Conservation (phyloP, 1,140 invertebrate genomes). For the Bombus fervidus region DNA sequence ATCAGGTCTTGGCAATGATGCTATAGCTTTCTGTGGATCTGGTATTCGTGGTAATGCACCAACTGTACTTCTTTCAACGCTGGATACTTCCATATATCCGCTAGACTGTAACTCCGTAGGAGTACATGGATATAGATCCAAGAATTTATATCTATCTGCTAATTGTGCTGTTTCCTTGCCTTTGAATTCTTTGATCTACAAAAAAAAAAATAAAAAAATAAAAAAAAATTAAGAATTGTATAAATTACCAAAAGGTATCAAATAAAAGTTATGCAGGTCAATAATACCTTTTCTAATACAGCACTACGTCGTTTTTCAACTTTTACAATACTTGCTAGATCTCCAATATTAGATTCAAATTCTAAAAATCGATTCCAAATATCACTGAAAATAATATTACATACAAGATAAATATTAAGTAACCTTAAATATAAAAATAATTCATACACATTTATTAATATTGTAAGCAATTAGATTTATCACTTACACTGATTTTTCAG, state of each 20-base stretch:
- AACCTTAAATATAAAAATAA: conserved; percentile 10
- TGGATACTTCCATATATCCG: conserved; percentile 89
- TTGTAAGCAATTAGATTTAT: background rate
- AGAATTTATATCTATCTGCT: conserved; percentile 97
- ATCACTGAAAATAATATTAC: conserved; percentile 86
- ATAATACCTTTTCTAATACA: conserved; percentile 91
- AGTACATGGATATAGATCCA: conserved; percentile 96
- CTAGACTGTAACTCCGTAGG: conserved; percentile 93
- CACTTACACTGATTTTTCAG: conserved; percentile 95
- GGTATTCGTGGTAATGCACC: conserved; percentile 74
- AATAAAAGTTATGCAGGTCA: background rate
- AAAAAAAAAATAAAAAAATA: conserved; percentile 48
- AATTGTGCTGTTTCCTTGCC: conserved; percentile 97
- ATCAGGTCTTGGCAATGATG: conserved; percentile 91
- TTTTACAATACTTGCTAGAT: conserved; percentile 98
- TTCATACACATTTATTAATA: background rate
- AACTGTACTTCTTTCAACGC: conserved; percentile 71
- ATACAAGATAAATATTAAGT: background rate
- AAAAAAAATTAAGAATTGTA: conserved; percentile 60
- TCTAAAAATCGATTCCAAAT: conserved; percentile 99
- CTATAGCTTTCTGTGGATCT: conserved; percentile 81
- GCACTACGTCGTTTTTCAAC: conserved; percentile 96
- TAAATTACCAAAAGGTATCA: background rate
- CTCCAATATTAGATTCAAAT: conserved; percentile 99
- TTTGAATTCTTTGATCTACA: conserved; percentile 96